These are phyloP conservation scores for Heterodera filipjevi DNA, from an alignment of 2,888 invertebrate genomes.

Conservation along the genomic window DNA sequence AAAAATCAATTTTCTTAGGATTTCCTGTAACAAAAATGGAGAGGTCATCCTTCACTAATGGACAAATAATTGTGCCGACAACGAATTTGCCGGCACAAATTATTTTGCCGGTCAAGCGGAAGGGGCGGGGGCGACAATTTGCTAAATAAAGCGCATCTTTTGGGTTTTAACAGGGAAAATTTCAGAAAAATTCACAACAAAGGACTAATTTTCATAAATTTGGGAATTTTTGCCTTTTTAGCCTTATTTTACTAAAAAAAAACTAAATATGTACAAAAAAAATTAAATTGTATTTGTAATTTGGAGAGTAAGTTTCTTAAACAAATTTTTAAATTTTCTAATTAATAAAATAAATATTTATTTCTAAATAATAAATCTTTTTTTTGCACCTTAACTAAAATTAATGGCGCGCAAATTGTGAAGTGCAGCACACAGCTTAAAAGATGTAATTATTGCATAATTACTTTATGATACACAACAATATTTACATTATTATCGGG, in stretches of 20 bases:
- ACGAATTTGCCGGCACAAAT: constrained; percentile 5
- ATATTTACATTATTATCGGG: neutral
- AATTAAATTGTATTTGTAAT: no score
- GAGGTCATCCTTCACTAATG: neutral
- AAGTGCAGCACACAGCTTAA: neutral
- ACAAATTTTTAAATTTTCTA: neutral
- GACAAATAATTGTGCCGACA: constrained; percentile 10
- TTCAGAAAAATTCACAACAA: neutral
- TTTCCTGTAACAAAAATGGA: neutral
- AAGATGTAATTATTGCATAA: neutral
- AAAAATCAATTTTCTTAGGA: neutral
- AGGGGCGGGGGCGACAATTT: neutral
- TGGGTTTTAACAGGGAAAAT: neutral
- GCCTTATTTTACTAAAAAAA: no score
- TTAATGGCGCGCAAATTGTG: neutral
- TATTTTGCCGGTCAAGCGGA: constrained; percentile 10
- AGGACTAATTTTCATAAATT: neutral
- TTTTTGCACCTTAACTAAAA: neutral
- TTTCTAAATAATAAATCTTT: neutral
- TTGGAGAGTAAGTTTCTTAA: no score
- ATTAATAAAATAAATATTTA: no score
- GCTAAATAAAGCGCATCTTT: neutral
- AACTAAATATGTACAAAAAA: no score
- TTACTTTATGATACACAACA: neutral
- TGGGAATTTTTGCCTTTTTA: no score